Base-by-base conservation (phyloP, 2,113 vertebrate genomes). In the Varanus salvator region DNA sequence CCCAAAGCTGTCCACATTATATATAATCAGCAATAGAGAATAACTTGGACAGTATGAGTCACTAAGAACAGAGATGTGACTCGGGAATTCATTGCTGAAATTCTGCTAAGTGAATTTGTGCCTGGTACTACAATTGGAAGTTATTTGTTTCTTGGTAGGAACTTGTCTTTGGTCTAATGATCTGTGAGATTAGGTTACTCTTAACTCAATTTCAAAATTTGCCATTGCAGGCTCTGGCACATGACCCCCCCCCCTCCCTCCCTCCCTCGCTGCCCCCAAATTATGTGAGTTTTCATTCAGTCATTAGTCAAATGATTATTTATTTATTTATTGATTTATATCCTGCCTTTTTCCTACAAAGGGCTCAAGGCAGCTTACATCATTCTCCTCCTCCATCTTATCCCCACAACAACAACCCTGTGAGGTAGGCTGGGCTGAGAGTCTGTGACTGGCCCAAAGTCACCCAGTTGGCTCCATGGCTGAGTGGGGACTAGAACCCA, bases 51-150 rank as follows among this genome's bases (percentile, higher is more conserved):
- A 84, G 11, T 21, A 74, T 85, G 44, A 90, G 57, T 48, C 52
- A 64, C 1, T 87, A 52, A 93, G 90, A 93, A 11, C 11, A 92
- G 84, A 0, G 29, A 72, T 29, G 87, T 12, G 7, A 21, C 11
- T 91, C 2, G 74, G 11, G 89, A 87, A 85, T 86, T 91, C 76
- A 68, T 74, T 92, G 64, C 25, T 87, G 38, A 87, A 93, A 89
- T 87, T 9, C 5, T 29, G 14, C 89, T 21, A 76, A 77, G 0
- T 54, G 52, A 0, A 3, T 6, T 54, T 2, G 6, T 89, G 17
- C 12, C 15, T 91, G 80, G 78, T n/a, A 8, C 0, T 64, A 0
- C 0, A 38, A 90, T 93, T 83, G 54, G 34, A 68, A 50, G 14
- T 48, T 69, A 66, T 1, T 34, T 75, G 19, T 85, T 91, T 71